A percentile compares a stretch with the other conserved stretches of the same genome.
Conservation (phyloP, 2,113 vertebrate species). For the human region GRCh38 chr4:138877501-138878000, state of each 20-base stretch:
- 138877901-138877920: not conserved
- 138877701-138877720: not conserved
- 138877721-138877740: not conserved
- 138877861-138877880: not conserved
- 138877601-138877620: not conserved
- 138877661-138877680: not conserved
- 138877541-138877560: not conserved
- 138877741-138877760: not conserved
- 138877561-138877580: too few species aligned
- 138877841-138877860: not conserved
- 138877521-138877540: not conserved
- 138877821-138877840: not conserved
- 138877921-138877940: not conserved
- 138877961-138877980: not conserved
- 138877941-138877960: not conserved
- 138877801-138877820: slow-evolving; percentile 22
- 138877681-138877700: not conserved
- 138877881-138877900: not conserved
- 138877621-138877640: not conserved
- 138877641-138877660: not conserved
- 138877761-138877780: not conserved
- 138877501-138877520: not conserved
- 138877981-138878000: not conserved
- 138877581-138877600: not conserved
- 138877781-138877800: slow-evolving; percentile 50